Evolutionary conservation across 2,113 vertebrate species (phyloP).

Genomic region (Heterochromis multidens): DNA sequence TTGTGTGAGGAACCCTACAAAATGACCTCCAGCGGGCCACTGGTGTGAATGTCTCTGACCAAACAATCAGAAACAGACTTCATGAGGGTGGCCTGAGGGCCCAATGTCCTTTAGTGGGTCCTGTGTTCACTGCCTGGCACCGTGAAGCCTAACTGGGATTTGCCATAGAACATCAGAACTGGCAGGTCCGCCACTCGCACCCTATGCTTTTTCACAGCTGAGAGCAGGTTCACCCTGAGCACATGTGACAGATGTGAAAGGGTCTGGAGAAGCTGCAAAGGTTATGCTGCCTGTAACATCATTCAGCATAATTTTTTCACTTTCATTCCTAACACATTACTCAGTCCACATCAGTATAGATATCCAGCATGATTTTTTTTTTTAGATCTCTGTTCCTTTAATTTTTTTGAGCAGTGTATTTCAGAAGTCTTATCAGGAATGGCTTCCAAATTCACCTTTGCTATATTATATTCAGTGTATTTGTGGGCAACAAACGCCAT

Average conservation of each 20-base stretch:
- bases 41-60: background rate
- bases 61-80: too few species aligned
- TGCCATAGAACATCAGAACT: background rate
- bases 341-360: background rate
- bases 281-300: background rate
- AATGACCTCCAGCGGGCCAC: background rate
- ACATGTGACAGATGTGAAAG: background rate
- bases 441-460: background rate
- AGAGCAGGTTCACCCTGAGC: background rate
- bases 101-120: too few species aligned
- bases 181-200: too few species aligned
- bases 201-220: background rate
- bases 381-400: background rate
- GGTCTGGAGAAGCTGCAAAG: background rate
- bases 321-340: background rate
- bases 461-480: background rate
- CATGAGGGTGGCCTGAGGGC: too few species aligned
- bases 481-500: background rate
- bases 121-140: background rate
- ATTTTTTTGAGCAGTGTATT: background rate
- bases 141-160: background rate
- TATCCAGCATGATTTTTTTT: fast-evolving
- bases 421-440: fast-evolving
- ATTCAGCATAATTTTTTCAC: too few species aligned
- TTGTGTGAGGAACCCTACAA: background rate